Evolutionary conservation across 2,888 invertebrate species (phyloP), one percentile per base, ranked within the genome.

Genomic region (Epirrhoe alternata): DNA sequence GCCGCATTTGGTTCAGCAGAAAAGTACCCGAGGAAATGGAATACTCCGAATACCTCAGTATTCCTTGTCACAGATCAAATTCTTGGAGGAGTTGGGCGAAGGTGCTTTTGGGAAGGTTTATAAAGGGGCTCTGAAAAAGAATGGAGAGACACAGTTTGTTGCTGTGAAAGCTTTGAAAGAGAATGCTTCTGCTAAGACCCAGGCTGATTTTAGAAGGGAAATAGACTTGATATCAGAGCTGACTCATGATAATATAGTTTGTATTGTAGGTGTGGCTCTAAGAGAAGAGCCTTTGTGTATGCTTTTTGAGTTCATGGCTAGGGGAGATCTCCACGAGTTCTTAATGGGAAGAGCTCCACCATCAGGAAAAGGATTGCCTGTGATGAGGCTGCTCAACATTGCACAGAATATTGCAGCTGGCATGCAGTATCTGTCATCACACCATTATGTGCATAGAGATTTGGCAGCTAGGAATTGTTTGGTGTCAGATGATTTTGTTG

Each of bases 51-150:
- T 98, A 51, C 96, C 97, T 3, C 98, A 98, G 78, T 98, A 97
- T 84, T 96, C 97, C 0, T 93, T 98, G 67, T 96, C 97, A 66
- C 97, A 97, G 86, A 96, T 98, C 0, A 95, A 96, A 72, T 97
- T 98, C 83, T 94, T 98, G 54, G 97, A 98, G 84, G 98, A 98
- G 86, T 91, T 99, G 35, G 99, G 99, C 24, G 98, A 99, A 91
- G 99, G 99, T 10, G 98, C 98, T 35, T 99, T 99, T 87, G 99
- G 99, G 88, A 98, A 98, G 94, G 99, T 99, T 0, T 99, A 98
- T 86, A 98, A 98, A 90, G 99, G 99, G 0, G 98, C 98, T 84
- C 92, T 99, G 61, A 94, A 95, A n/a, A 95, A 94, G 79, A 94
- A 94, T 69, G 94, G 94, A 53, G 96, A 96, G 31, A 95, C 95